These are phyloP conservation scores for Pandemis heparana DNA, from an alignment of 2,888 invertebrate species.

Conservation along the genomic window DNA sequence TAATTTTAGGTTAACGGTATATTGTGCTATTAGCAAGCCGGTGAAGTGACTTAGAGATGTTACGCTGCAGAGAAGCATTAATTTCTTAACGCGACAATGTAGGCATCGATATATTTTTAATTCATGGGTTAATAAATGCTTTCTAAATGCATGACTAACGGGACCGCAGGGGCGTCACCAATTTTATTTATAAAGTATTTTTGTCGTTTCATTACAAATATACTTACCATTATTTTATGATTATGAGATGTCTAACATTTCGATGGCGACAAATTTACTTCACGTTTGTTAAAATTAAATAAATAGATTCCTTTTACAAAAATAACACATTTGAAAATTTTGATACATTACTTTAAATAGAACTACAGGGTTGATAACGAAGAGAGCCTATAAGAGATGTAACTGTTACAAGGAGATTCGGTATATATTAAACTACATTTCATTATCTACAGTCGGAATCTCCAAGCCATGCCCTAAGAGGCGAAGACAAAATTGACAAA, in stretches of 20 bases:
- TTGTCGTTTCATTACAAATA: not conserved
- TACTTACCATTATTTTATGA: not conserved
- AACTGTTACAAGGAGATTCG: conserved; percentile 42
- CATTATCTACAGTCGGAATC: conserved; percentile 30
- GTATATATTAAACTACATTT: conserved; percentile 34
- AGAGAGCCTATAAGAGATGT: conserved; percentile 47
- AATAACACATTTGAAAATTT: conserved; percentile 27
- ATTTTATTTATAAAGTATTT: conserved; percentile 6
- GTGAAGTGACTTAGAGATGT: conserved; percentile 3
- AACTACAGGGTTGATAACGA: conserved; percentile 29
- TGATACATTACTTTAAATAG: conserved; percentile 29
- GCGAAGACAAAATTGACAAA: conserved; percentile 39
- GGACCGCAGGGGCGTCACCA: conserved; percentile 14
- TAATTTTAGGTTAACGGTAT: not conserved
- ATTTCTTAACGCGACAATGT: not conserved
- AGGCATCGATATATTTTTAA: not conserved
- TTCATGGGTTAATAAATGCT: conserved; percentile 35
- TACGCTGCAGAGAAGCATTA: not conserved
- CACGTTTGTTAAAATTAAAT: conserved; percentile 18
- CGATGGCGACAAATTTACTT: conserved; percentile 12
- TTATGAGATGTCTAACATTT: not conserved
- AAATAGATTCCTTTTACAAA: conserved; percentile 31
- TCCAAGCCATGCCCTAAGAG: conserved; percentile 29
- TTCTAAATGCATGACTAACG: conserved; percentile 38
- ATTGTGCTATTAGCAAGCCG: conserved; percentile 2